These are phyloP conservation scores for Villa cingulata DNA, from an alignment of 2,888 invertebrate genomes.

Conservation along the genomic window DNA sequence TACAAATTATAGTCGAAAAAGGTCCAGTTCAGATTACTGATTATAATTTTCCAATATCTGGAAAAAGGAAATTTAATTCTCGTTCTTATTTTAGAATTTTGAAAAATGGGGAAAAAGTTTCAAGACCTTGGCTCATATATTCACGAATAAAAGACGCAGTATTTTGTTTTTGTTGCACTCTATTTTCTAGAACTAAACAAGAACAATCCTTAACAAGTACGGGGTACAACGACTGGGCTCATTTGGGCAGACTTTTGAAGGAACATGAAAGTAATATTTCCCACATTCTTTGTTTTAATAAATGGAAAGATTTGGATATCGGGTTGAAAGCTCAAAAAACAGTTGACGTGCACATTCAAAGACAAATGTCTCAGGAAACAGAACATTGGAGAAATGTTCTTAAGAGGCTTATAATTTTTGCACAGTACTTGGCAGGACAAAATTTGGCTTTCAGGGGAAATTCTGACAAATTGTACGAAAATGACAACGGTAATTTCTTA, in stretches of 20 bases:
- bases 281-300: background rate
- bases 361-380: too few relatives aligned
- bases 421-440: background rate
- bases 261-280: background rate
- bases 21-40: background rate
- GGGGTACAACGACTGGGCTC: background rate
- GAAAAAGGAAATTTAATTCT: background rate
- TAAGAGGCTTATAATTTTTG: too few relatives aligned
- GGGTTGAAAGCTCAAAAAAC: too few relatives aligned
- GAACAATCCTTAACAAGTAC: background rate
- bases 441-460: slow-evolving; percentile 7
- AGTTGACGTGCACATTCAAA: too few relatives aligned
- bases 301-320: background rate
- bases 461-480: slow-evolving; percentile 1
- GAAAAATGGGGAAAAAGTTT: background rate
- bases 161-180: background rate
- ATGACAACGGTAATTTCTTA: slow-evolving; percentile 9
- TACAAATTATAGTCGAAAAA: background rate
- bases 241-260: background rate
- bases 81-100: background rate
- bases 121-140: background rate
- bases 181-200: background rate
- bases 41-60: background rate
- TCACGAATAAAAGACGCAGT: background rate
- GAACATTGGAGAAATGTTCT: too few relatives aligned